Evolutionary conservation across 2,113 vertebrate genomes (phyloP).

Genomic region (Crotalus horridus): DNA sequence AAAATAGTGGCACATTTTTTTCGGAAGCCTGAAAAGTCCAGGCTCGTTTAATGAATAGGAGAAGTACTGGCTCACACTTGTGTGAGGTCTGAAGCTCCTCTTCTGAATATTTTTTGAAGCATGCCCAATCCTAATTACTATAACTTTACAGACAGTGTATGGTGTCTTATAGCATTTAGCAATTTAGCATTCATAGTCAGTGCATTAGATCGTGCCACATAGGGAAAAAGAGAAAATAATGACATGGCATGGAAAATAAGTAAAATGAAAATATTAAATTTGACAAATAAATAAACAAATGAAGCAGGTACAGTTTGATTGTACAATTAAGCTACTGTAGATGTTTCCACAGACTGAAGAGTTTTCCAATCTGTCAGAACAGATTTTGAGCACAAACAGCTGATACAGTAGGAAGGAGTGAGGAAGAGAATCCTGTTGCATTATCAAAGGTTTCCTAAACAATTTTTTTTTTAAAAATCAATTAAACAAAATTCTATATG

Average conservation of each 20-base stretch:
- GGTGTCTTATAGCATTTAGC: conserved; percentile 13
- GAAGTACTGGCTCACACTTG: background rate
- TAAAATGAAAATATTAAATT: background rate
- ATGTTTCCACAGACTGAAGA: background rate
- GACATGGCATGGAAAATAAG: background rate
- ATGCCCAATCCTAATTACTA: background rate
- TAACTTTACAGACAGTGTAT: conserved; percentile 24
- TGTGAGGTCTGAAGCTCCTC: background rate
- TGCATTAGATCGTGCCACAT: conserved; percentile 17
- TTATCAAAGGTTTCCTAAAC: background rate
- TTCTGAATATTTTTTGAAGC: background rate
- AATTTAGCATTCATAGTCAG: conserved; percentile 29
- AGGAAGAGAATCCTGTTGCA: background rate
- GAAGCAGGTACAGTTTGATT: background rate
- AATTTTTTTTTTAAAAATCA: background rate
- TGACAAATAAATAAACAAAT: background rate
- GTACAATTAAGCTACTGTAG: background rate
- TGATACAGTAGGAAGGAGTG: background rate
- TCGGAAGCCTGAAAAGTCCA: background rate
- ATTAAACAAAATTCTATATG: background rate
- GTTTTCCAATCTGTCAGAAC: background rate
- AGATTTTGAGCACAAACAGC: background rate
- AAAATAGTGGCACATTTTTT: background rate
- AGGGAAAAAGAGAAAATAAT: background rate
- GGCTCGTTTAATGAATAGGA: background rate